phyloP scores from a whole-genome alignment of 2,797 vertebrate species.

The Anguilla anguilla region DNA sequence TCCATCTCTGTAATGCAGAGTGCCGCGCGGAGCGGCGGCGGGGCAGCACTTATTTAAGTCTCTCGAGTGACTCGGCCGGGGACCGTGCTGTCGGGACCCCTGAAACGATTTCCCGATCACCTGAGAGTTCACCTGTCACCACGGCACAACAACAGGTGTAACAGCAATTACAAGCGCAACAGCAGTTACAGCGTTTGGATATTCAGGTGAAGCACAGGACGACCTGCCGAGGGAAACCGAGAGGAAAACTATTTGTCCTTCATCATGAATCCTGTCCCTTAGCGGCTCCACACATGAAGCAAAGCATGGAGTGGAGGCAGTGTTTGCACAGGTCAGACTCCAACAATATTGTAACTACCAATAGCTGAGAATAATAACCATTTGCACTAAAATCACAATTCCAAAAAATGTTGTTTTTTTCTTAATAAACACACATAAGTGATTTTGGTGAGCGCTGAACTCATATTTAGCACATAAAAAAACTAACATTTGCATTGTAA shows the following conservation, averaged over 20 bases:
- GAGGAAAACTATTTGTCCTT: not conserved
- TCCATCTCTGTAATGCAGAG: conserved; percentile 4
- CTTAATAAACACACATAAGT: too few species aligned
- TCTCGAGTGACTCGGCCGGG: not conserved
- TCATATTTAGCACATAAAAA: not conserved
- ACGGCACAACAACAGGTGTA: not conserved
- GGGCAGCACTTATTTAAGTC: conserved; percentile 1
- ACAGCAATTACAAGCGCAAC: not conserved
- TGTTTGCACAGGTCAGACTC: not conserved
- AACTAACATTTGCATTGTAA: not conserved
- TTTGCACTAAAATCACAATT: not conserved
- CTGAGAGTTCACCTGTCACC: not conserved
- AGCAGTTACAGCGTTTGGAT: not conserved
- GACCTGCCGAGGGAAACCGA: not conserved
- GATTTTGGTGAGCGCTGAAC: not conserved
- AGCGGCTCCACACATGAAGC: not conserved
- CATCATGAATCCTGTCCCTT: not conserved
- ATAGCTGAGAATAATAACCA: not conserved
- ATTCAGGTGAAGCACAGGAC: not conserved
- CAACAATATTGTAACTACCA: not conserved
- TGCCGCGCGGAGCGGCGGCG: not conserved
- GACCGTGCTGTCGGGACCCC: not conserved
- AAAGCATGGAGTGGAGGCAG: not conserved
- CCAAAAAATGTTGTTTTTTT: not conserved
- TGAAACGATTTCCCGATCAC: not conserved